phyloP scores from a whole-genome alignment of 1,140 invertebrate genomes.

The Sitodiplosis mosellana region DNA sequence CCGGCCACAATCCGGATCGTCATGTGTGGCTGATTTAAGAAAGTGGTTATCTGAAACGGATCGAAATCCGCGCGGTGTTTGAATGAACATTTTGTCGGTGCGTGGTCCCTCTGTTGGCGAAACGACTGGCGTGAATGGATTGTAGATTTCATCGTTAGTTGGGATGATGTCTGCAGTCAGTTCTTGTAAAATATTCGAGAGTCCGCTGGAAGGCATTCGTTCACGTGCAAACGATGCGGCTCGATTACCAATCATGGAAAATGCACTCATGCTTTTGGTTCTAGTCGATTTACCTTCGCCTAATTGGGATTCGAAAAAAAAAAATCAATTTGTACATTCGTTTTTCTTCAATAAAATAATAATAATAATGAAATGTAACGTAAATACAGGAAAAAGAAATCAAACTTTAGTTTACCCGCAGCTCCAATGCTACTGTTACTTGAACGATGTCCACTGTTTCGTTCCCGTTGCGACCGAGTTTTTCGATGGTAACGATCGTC shows the following conservation, averaged over 20 bases:
- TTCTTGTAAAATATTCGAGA: slow-evolving; percentile 23
- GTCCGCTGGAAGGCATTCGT: slow-evolving; percentile 9
- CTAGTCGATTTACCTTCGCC: neutral
- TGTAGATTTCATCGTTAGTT: slow-evolving; percentile 23
- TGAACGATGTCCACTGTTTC: slow-evolving; percentile 15
- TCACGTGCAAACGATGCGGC: neutral
- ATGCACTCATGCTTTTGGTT: neutral
- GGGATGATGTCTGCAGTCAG: slow-evolving; percentile 24
- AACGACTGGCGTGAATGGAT: slow-evolving; percentile 25
- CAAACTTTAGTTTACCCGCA: neutral
- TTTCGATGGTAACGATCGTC: slow-evolving; percentile 25
- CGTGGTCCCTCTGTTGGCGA: slow-evolving; percentile 24
- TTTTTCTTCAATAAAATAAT: neutral
- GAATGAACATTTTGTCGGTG: slow-evolving; percentile 25
- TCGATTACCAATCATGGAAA: too few species aligned
- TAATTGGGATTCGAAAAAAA: neutral
- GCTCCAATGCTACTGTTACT: slow-evolving; percentile 12
- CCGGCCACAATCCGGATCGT: slow-evolving; percentile 3
- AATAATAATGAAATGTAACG: neutral
- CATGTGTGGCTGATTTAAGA: neutral
- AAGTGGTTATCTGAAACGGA: slow-evolving; percentile 5
- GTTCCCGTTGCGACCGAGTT: slow-evolving; percentile 24
- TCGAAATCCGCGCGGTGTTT: slow-evolving; percentile 25
- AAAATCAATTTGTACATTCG: neutral
- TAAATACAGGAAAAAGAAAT: too few species aligned